Conservation (phyloP, 2,113 vertebrate species). For the Calidris pugnax region DNA sequence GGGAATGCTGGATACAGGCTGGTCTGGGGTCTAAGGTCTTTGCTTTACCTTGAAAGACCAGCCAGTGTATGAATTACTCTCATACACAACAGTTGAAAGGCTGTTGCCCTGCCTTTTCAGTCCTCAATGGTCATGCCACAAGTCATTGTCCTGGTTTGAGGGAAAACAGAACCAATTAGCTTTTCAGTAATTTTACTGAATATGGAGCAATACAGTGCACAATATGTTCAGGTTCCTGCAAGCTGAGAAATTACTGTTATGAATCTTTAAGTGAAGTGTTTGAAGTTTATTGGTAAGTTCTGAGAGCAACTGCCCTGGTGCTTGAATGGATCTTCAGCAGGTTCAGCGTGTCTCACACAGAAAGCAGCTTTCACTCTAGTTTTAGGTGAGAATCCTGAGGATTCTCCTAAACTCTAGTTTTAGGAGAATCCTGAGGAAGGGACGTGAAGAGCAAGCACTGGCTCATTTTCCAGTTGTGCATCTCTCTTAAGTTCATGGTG, state of each 20-base stretch:
- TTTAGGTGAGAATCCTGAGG: background rate
- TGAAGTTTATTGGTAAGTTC: background rate
- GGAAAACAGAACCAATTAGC: background rate
- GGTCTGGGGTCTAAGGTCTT: background rate
- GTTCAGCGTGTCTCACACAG: accelerated
- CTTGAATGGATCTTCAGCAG: background rate
- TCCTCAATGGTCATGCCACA: accelerated
- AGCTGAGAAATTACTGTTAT: background rate
- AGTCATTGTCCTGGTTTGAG: background rate
- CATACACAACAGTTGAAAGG: accelerated
- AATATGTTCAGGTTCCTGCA: background rate
- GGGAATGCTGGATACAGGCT: background rate
- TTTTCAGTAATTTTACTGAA: background rate
- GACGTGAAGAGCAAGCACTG: background rate
- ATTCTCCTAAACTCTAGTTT: too few species aligned
- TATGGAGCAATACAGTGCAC: accelerated
- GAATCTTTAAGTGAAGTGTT: background rate
- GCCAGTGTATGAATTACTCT: background rate
- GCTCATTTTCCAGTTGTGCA: background rate
- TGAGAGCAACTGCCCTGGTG: background rate
- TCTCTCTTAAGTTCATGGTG: background rate
- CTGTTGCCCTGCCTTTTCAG: background rate
- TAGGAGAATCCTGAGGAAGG: too few species aligned
- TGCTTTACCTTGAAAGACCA: background rate
- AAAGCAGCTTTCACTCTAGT: background rate